Percentiles rank a stretch among this genome's conserved stretches.
Conservation (phyloP, 2,113 vertebrate species). For the Ursus arctos region DNA sequence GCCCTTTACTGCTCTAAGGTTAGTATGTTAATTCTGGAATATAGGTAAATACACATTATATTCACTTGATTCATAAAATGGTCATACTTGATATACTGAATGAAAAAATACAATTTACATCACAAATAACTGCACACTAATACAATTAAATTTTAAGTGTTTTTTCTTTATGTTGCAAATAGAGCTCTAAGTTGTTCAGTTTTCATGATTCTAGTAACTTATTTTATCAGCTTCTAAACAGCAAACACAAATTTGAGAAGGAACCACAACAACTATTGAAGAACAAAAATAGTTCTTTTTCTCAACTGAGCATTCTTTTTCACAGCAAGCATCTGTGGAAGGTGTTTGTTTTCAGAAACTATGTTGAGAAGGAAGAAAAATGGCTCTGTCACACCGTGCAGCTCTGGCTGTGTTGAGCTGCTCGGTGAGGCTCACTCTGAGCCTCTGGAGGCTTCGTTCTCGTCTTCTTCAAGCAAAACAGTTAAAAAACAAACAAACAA, state of each 20-base stretch:
- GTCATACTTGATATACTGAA: slow-evolving; percentile 13
- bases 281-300: slow-evolving; percentile 31
- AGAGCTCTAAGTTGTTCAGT: background rate
- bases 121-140: background rate
- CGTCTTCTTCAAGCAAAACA: background rate
- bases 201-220: background rate
- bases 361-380: background rate
- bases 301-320: background rate
- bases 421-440: background rate
- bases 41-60: background rate
- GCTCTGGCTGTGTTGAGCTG: background rate
- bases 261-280: background rate
- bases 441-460: background rate
- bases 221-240: background rate
- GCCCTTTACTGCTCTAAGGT: background rate
- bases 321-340: background rate
- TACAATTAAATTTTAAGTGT: background rate
- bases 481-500: background rate
- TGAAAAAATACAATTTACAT: background rate
- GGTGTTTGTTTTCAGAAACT: background rate
- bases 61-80: background rate
- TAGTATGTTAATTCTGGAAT: background rate
- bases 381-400: background rate
- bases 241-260: background rate
- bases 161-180: background rate